Evolutionary conservation across 2,797 vertebrate species (phyloP), one percentile per base, ranked within the genome.

Genomic region (Malacoctenus gilli): DNA sequence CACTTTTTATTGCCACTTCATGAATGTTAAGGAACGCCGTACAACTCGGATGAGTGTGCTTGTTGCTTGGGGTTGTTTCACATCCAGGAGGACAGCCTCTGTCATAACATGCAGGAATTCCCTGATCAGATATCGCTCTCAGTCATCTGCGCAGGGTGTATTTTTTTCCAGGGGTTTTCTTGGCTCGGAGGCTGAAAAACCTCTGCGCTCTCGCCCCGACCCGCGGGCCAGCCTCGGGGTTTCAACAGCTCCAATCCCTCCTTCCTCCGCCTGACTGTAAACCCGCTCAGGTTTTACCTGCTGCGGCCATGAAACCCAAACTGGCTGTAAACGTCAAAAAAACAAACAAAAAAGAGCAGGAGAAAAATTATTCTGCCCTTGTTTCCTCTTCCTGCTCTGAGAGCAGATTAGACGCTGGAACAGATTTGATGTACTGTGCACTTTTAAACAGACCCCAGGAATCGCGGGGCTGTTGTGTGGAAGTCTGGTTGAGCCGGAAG

Each of bases 241-340:
- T 55, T 64, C 51, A 55, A 50, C 61, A 42, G 46, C 54, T 42
- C 51, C 31, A 20, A 59, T 53, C 60, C 35, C 51, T 25, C 34
- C 13, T 51, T 12, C 62, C 68, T 62, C 46, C 68, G n/a, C 68
- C 48, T 75, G 70, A 79, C 59, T 73, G 72, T 78, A 84, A 87
- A 75, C 75, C 68, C 67, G 62, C 76, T 81, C 69, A 79, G 55
- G 65, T 75, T 87, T 83, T 85, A 89, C 75, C 84, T 88, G 86
- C 75, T 84, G 77, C 47, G 80, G 75, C 83, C 56, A 81, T 90
- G 86, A 90, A 91, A 90, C 80, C 42, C 76, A 85, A 89, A 85
- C 86, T 72, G 79, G 42, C 72, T 42, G 56, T 86, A 84, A 85
- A 87, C 38, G 55, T 37, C 4, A 36, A 23, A 58, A 28, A 42